phyloP scores from a whole-genome alignment of 2,113 vertebrate species.

The Lagopus leucura region DNA sequence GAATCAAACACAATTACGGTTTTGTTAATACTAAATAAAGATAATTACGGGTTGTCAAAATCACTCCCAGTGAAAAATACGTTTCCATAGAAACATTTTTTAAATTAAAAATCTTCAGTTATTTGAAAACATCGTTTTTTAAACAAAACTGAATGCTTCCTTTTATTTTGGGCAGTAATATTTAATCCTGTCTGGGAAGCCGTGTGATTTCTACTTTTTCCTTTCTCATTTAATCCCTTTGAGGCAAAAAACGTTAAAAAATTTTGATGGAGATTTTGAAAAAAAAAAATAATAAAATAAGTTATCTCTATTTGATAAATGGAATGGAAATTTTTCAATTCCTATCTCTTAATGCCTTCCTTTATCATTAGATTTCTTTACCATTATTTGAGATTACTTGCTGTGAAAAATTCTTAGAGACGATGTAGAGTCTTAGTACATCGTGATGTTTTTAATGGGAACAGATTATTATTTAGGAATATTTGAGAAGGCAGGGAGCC shows the following conservation, averaged over 20 bases:
- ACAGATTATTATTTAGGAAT: background rate
- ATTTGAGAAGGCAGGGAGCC: background rate
- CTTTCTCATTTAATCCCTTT: background rate
- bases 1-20: background rate
- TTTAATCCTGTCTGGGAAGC: background rate
- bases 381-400: background rate
- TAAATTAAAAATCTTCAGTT: background rate
- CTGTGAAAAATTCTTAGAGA: background rate
- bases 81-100: background rate
- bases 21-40: background rate
- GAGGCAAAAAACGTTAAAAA: background rate
- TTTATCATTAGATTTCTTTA: background rate
- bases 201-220: background rate
- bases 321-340: background rate
- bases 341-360: background rate
- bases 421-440: background rate
- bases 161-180: background rate
- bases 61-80: background rate
- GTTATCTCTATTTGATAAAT: background rate
- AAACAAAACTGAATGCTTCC: background rate
- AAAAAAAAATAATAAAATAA: background rate
- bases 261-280: background rate
- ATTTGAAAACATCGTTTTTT: background rate
- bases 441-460: background rate
- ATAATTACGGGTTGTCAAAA: background rate